Conservation (phyloP, 2,888 invertebrate genomes). For the Latrodectus hesperus region DNA sequence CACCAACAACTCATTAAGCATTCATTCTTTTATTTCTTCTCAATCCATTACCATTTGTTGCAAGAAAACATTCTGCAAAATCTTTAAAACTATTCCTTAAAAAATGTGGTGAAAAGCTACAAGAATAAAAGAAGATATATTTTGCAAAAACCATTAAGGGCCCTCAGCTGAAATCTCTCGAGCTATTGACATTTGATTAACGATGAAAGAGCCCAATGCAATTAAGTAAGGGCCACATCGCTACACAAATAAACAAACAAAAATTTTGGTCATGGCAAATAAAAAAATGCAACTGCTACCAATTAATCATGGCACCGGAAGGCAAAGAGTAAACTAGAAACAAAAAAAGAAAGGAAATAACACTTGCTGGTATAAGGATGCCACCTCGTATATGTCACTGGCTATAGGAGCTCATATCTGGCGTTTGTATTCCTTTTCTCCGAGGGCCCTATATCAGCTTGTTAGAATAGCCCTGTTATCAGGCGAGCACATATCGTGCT, state of each 20-base stretch:
- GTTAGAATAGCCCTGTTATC: constrained; percentile 14
- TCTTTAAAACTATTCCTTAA: background rate
- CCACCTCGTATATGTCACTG: constrained; percentile 5
- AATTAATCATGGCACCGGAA: background rate
- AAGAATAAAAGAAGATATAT: background rate
- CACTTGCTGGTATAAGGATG: background rate
- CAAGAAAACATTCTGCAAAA: background rate
- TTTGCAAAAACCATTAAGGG: background rate
- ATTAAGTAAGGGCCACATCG: constrained; percentile 3
- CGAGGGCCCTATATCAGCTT: constrained; percentile 17
- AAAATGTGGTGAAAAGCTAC: background rate
- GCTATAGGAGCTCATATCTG: background rate
- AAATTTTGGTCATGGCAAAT: background rate
- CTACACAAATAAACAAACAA: background rate
- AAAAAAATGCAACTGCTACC: background rate
- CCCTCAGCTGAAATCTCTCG: background rate
- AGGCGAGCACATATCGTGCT: background rate
- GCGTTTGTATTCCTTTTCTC: constrained; percentile 2
- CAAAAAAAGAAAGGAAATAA: background rate
- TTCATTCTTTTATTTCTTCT: background rate
- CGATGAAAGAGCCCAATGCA: background rate
- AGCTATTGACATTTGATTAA: constrained; percentile 13
- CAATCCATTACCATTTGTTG: background rate
- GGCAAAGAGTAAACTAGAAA: background rate
- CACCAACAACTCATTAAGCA: background rate